Conservation (phyloP, 2,888 invertebrate species). For the Syrphus vitripennis region DNA sequence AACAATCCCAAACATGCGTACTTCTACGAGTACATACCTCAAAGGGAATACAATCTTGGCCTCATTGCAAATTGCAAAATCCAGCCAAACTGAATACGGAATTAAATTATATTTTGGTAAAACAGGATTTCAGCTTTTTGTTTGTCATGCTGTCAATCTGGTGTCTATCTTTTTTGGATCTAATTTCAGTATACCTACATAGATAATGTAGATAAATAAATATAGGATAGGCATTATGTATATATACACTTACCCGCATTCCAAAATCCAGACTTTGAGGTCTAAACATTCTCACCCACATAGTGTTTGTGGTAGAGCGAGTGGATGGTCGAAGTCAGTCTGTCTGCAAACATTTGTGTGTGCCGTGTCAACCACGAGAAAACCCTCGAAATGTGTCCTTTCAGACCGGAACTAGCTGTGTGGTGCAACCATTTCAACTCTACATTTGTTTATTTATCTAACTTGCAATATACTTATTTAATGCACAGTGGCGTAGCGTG, state of each 20-base stretch:
- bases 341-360: constrained; percentile 42
- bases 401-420: constrained; percentile 26
- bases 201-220: too few species aligned
- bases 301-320: not conserved
- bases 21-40: not conserved
- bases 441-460: constrained; percentile 5
- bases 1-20: constrained; percentile 1
- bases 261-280: not conserved
- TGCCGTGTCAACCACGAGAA: constrained; percentile 40
- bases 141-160: constrained; percentile 45
- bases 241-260: constrained; percentile 8
- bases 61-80: constrained; percentile 20
- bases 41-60: constrained; percentile 28
- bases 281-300: not conserved
- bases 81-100: not conserved
- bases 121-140: constrained; percentile 12
- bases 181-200: not conserved
- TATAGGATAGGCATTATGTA: too few species aligned
- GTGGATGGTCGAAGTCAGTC: constrained; percentile 21
- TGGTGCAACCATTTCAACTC: constrained; percentile 4
- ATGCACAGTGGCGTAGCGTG: too few species aligned
- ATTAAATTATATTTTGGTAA: not conserved
- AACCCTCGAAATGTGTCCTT: constrained; percentile 42
- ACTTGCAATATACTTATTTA: too few species aligned
- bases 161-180: constrained; percentile 20